Evolutionary conservation across 2,888 invertebrate species (phyloP).

Genomic region (Parnassius orleans): DNA sequence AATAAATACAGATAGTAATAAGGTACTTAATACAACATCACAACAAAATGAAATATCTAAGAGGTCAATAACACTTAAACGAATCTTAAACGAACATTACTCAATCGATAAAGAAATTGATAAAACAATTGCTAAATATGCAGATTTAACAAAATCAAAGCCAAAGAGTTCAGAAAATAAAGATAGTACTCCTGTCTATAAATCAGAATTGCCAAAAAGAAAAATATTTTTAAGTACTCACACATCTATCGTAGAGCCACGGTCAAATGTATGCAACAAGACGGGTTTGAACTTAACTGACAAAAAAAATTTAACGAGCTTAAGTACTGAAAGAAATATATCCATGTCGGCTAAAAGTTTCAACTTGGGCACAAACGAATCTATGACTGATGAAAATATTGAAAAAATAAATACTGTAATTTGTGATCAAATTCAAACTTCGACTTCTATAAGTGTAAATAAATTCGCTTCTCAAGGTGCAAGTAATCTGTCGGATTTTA

Average conservation of each 20-base stretch:
- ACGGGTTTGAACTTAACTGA: not conserved
- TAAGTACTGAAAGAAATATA: not conserved
- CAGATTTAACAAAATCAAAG: conserved; percentile 21
- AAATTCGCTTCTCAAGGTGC: not conserved
- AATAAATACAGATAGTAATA: not conserved
- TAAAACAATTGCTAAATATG: conserved; percentile 19
- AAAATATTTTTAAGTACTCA: not conserved
- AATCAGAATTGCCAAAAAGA: conserved; percentile 1
- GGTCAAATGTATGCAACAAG: not conserved
- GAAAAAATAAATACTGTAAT: conserved; percentile 12
- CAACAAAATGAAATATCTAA: conserved; percentile 1
- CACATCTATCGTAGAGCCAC: not conserved
- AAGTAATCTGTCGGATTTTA: not conserved
- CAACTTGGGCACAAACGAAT: conserved; percentile 3
- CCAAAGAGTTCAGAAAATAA: not conserved
- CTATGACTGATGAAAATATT: conserved; percentile 13
- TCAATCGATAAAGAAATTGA: conserved; percentile 26
- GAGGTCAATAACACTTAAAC: conserved; percentile 11
- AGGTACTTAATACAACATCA: not conserved
- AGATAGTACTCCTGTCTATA: not conserved
- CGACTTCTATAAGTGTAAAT: conserved; percentile 15
- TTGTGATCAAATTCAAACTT: conserved; percentile 15
- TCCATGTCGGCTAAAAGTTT: not conserved
- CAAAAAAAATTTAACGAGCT: not conserved
- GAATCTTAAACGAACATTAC: conserved; percentile 23